Evolutionary conservation across 2,113 vertebrate species (phyloP).

Genomic region (Ictidomys tridecemlineatus): DNA sequence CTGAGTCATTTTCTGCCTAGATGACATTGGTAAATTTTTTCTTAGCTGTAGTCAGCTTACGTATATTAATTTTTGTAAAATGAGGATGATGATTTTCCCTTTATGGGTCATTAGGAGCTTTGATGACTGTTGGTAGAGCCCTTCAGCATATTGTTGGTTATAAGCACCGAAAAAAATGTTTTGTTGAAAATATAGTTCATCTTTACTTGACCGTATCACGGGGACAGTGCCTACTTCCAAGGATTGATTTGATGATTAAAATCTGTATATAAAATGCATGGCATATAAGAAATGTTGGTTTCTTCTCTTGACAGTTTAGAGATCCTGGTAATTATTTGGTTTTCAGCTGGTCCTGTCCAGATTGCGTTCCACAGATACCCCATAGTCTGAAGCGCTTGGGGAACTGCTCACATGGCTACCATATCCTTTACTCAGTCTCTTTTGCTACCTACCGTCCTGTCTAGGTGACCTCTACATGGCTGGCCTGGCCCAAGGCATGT

Average conservation of each 20-base stretch:
- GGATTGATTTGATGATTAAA: not conserved
- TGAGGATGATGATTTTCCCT: not conserved
- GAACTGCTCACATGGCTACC: not conserved
- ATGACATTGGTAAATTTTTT: not conserved
- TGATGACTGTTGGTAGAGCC: constrained; percentile 11
- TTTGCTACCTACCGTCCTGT: not conserved
- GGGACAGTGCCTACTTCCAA: not conserved
- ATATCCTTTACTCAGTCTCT: not conserved
- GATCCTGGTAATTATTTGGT: not conserved
- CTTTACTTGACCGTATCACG: constrained; percentile 9
- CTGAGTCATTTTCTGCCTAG: not conserved
- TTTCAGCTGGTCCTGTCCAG: not conserved
- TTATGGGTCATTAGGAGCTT: not conserved
- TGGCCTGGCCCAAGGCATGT: constrained; percentile 97
- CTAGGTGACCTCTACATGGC: constrained; percentile 98
- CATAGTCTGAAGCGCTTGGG: not conserved
- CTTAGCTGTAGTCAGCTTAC: not conserved
- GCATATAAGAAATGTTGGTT: not conserved
- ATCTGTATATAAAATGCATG: not conserved
- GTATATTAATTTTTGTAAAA: not conserved
- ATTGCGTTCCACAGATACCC: too few species aligned
- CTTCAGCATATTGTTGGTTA: not conserved
- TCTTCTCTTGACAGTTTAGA: not conserved
- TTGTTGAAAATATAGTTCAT: constrained; percentile 16
- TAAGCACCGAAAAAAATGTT: not conserved